Conservation (phyloP, 2,888 invertebrate species). For the Cyaniris semiargus region DNA sequence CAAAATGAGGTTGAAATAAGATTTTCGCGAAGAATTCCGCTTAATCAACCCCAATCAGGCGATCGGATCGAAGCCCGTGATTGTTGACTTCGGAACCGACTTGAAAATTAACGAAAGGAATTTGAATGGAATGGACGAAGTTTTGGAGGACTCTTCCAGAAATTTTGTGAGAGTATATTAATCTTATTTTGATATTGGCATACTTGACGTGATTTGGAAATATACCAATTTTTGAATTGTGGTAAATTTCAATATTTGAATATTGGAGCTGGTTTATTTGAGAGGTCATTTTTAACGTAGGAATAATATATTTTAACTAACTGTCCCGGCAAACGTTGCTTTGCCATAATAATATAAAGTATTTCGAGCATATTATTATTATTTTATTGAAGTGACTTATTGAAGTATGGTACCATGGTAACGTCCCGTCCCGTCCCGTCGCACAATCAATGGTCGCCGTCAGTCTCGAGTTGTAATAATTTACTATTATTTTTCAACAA, state of each 20-base stretch:
- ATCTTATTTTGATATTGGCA: constrained; percentile 30
- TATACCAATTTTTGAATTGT: neutral
- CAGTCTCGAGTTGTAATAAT: no score
- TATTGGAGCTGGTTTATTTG: neutral
- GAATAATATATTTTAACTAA: neutral
- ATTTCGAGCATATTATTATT: no score
- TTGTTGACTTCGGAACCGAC: constrained; percentile 24
- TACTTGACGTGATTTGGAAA: constrained; percentile 24
- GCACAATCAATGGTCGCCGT: no score
- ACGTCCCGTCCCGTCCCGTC: no score
- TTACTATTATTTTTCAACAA: no score
- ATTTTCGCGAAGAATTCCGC: constrained; percentile 6
- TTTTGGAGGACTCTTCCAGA: constrained; percentile 29
- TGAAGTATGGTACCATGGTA: no score
- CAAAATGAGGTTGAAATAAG: neutral
- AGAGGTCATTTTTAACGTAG: neutral
- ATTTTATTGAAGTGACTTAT: no score
- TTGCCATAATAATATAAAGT: no score
- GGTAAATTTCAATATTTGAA: constrained; percentile 9
- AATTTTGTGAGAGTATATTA: constrained; percentile 25
- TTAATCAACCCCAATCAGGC: constrained; percentile 19
- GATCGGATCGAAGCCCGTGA: constrained; percentile 15
- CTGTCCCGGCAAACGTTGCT: no score
- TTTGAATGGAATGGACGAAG: constrained; percentile 31
- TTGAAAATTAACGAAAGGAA: constrained; percentile 31